Percentiles rank a stretch among this genome's conserved stretches.
Conservation (phyloP, 2,797 vertebrate genomes). For the Amazona finschi region DNA sequence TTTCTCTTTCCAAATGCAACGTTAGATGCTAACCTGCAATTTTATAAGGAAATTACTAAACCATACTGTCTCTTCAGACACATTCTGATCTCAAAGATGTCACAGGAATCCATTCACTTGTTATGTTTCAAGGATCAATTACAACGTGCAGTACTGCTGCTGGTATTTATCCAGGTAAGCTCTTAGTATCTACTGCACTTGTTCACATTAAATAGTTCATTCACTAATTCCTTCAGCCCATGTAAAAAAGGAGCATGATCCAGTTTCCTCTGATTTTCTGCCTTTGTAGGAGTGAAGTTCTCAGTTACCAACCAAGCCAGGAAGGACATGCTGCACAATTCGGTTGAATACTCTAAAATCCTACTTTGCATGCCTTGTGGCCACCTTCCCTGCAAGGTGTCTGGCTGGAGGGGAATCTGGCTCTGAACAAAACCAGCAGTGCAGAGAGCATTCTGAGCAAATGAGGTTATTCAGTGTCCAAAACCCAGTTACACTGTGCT, state of each 20-base stretch:
- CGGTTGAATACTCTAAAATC: background rate
- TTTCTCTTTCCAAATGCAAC: background rate
- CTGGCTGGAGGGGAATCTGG: background rate
- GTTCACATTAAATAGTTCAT: background rate
- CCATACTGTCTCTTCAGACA: background rate
- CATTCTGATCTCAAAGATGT: background rate
- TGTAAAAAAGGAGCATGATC: background rate
- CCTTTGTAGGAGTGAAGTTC: background rate
- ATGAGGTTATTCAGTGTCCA: background rate
- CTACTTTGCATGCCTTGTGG: background rate
- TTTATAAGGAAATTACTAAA: background rate
- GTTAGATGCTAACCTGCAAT: background rate
- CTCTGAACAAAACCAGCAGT: background rate
- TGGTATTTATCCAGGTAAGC: background rate
- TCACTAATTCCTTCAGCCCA: background rate
- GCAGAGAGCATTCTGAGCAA: background rate
- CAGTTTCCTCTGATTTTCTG: background rate
- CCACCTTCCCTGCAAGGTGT: background rate
- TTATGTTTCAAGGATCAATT: background rate
- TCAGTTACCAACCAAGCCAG: background rate
- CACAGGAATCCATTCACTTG: background rate
- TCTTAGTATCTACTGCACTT: background rate
- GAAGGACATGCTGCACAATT: background rate
- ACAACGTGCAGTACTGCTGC: background rate
- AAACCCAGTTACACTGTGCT: background rate